Percentiles rank a stretch among this genome's conserved stretches.
Conservation (phyloP, 2,797 vertebrate genomes). For the Corythornis leucogaster region DNA sequence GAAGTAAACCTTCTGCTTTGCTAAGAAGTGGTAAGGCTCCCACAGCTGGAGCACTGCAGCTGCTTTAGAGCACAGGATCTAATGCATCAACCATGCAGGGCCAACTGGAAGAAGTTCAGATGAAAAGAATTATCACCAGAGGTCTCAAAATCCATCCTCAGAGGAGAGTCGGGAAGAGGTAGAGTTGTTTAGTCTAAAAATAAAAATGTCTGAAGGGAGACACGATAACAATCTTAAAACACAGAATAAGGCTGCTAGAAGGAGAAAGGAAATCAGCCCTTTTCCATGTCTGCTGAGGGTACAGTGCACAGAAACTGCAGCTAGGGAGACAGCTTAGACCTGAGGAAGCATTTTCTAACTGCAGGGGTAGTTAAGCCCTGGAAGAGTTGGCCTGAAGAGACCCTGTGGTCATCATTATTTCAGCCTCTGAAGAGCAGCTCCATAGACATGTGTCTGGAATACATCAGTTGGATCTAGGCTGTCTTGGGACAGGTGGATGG, state of each 20-base stretch:
- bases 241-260: slow-evolving; percentile 14
- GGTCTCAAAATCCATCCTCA: neutral
- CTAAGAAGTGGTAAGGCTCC: neutral
- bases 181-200: slow-evolving; percentile 53
- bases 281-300: neutral
- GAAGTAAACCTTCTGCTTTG: neutral
- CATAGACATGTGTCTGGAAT: neutral
- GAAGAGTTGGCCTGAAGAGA: neutral
- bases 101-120: slow-evolving; percentile 4
- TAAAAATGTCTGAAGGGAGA: slow-evolving; percentile 44
- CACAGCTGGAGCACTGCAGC: neutral
- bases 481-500: neutral
- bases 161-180: slow-evolving; percentile 3
- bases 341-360: neutral
- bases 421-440: neutral
- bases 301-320: neutral
- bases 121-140: slow-evolving; percentile 47
- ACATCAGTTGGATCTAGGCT: neutral
- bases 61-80: accelerated
- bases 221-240: neutral
- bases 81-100: neutral
- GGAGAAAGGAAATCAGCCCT: slow-evolving; percentile 23
- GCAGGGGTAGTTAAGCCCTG: neutral
- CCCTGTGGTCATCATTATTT: neutral
- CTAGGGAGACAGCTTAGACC: slow-evolving; percentile 19